Percentiles rank a stretch among this genome's conserved stretches.
Evolutionary conservation across 1,140 invertebrate species (phyloP).

Genomic region (honey bee (Apis mellifera)): DNA sequence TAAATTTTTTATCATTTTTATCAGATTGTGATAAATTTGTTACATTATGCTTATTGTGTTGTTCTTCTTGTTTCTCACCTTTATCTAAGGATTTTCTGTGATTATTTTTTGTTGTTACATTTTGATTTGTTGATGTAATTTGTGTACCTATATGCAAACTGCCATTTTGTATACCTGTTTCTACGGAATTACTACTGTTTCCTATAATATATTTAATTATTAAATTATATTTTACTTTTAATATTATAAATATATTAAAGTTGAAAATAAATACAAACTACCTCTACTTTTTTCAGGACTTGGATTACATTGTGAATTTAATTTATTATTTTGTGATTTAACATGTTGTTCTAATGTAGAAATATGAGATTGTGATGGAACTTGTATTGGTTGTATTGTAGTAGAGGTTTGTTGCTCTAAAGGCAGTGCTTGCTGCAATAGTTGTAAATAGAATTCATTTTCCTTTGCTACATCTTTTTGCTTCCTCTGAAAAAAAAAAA

Average conservation of each 20-base stretch:
- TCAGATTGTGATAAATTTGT: constrained; percentile 75
- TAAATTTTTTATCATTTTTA: constrained; percentile 80
- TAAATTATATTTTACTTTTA: constrained; percentile 5
- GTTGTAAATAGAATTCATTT: constrained; percentile 97
- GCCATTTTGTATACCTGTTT: constrained; percentile 80
- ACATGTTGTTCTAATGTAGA: constrained; percentile 73
- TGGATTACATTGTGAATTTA: constrained; percentile 79
- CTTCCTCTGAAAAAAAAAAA: constrained; percentile 85
- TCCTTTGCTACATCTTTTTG: constrained; percentile 97
- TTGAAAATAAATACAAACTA: constrained; percentile 78
- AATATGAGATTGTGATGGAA: constrained; percentile 73
- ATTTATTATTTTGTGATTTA: constrained; percentile 79
- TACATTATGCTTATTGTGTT: constrained; percentile 75
- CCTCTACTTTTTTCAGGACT: constrained; percentile 83
- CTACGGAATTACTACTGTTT: constrained; percentile 69
- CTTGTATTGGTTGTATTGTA: constrained; percentile 79
- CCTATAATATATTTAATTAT: constrained; percentile 58
- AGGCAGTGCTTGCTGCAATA: constrained; percentile 95
- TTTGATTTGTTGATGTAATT: constrained; percentile 73
- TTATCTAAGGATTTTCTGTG: constrained; percentile 83
- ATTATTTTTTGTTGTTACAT: constrained; percentile 78
- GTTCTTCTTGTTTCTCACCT: constrained; percentile 79
- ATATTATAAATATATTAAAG: constrained; percentile 9
- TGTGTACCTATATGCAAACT: constrained; percentile 74
- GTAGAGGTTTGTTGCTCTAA: constrained; percentile 85